Percentiles rank a stretch among this genome's conserved stretches.
These are phyloP conservation scores for Saturnia pavonia DNA, from an alignment of 2,888 invertebrate species.

Conservation along the genomic window DNA sequence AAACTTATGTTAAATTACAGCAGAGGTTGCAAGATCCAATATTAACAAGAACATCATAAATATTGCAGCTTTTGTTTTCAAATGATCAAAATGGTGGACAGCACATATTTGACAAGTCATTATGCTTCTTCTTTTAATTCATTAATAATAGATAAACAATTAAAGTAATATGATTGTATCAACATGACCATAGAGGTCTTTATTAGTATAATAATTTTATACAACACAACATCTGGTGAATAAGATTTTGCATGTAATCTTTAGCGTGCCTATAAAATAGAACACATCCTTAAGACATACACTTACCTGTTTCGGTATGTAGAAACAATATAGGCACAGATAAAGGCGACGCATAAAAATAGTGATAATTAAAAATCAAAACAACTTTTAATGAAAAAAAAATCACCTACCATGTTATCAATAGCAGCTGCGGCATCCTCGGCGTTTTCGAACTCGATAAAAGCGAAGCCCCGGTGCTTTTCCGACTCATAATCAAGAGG, in stretches of 20 bases:
- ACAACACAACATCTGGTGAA: neutral
- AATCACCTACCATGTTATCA: slow-evolving; percentile 94
- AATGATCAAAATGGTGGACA: neutral
- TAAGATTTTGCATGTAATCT: neutral
- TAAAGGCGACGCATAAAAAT: neutral
- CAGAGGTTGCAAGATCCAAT: neutral
- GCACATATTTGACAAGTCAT: too few relatives aligned
- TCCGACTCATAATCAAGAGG: slow-evolving; percentile 99
- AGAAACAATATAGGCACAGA: neutral
- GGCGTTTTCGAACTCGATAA: slow-evolving; percentile 97
- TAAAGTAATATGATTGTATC: neutral
- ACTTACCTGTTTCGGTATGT: neutral
- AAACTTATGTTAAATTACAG: neutral
- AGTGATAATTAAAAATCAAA: neutral
- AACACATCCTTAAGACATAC: neutral
- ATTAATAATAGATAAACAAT: neutral
- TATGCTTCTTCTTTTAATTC: neutral
- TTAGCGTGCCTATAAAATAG: too few relatives aligned
- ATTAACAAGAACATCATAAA: neutral
- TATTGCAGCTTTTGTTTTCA: neutral
- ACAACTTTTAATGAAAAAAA: neutral
- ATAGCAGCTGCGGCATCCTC: slow-evolving; percentile 99
- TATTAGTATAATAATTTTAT: neutral
- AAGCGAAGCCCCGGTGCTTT: slow-evolving; percentile 99
- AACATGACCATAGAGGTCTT: neutral